Base-by-base conservation (phyloP, 2,888 invertebrate species). In the Eupeodes luniger region DNA sequence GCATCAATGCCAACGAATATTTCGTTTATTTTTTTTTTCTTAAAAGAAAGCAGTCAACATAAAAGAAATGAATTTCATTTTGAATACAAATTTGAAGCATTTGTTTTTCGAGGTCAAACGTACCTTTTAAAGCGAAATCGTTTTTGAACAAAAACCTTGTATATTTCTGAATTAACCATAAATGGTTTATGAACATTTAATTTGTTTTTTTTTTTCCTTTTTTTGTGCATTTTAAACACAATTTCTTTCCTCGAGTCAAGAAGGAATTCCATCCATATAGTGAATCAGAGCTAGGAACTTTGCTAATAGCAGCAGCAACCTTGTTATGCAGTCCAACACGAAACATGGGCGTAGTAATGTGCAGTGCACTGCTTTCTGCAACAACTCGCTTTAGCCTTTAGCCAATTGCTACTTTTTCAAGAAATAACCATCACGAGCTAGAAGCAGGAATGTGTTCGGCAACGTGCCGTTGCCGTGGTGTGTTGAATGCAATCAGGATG, bases 401-500 rank as follows among this genome's bases (percentile, higher is more conserved):
- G 16, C 16, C 62, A 62, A 57, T 55, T 78, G 62, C 55, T 40
- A 40, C 51, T 59, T 67, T 67, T 61, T 61, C 51, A 40, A 40
- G 9, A 5, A 40, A 40, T 7, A 34, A 34, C 61, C 74, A 79
- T 27, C 59, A 36, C 53, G 36, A 36, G 9, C 59, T 51, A 59
- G 14, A 70, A 76, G 59, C 49, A 86, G 51, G 74, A 86, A 86
- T 87, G 72, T 55, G 49, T n/a, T 19, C 47, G 57, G 44, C 75
- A 44, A 53, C 77, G 77, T 67, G 61, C 70, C 53, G 1, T 4
- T 5, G 40, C 40, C 2, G 40, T 40, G 40, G 1, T 9, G 40
- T 76, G 55, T 76, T 83, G 66, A 83, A 70, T 70, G 70, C 86
- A 87, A 83, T 87, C 83, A 79, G 79, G 86, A 83, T 83, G 86